Conservation (phyloP, 2,113 vertebrate species). For the Ellobius talpinus region DNA sequence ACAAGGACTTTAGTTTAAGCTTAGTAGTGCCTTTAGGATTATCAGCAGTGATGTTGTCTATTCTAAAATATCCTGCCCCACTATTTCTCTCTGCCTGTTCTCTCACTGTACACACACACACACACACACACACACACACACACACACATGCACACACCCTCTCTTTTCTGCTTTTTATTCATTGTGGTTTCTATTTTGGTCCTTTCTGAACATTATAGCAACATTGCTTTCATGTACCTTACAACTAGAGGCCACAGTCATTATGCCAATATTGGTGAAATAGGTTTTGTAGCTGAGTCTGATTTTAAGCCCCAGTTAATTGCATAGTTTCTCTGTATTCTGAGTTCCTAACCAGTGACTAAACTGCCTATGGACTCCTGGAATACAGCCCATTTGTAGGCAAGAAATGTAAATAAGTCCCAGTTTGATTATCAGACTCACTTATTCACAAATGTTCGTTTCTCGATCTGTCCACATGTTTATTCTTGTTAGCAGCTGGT, state of each 20-base stretch:
- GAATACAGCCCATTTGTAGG: constrained; percentile 55
- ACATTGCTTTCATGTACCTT: neutral
- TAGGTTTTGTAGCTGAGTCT: neutral
- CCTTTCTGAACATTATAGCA: neutral
- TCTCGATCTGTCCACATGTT: constrained; percentile 2
- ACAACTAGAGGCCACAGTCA: neutral
- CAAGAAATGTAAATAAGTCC: constrained; percentile 66
- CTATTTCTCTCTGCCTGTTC: neutral
- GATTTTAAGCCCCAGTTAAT: constrained; percentile 12
- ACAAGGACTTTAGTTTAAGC: neutral
- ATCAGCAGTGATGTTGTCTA: neutral
- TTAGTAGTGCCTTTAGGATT: neutral
- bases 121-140: neutral
- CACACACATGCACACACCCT: neutral
- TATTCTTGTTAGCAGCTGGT: constrained; percentile 1
- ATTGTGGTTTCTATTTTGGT: constrained; percentile 3
- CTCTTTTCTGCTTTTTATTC: neutral
- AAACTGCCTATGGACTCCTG: constrained; percentile 46
- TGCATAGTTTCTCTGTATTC: constrained; percentile 58
- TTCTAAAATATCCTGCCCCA: neutral
- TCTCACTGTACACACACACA: neutral
- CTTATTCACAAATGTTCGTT: constrained; percentile 54
- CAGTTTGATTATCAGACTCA: constrained; percentile 60
- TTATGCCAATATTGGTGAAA: constrained; percentile 12
- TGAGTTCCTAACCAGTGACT: constrained; percentile 28